Conservation (phyloP, 2,888 invertebrate genomes). For the Ramazzottius varieornatus region DNA sequence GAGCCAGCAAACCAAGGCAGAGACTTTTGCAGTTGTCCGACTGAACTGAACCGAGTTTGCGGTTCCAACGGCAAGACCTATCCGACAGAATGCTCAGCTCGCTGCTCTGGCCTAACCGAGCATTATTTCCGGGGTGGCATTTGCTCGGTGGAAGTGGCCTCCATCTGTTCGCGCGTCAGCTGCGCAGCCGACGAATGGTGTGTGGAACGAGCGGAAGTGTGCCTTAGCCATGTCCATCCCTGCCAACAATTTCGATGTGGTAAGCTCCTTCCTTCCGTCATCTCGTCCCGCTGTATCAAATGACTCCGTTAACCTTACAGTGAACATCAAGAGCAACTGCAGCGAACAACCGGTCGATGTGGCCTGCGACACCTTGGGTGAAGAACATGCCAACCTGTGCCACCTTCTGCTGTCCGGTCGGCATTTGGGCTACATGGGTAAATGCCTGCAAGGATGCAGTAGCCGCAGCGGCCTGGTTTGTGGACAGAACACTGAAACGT, state of each 20-base stretch:
- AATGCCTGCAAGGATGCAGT: background rate
- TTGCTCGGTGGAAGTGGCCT: background rate
- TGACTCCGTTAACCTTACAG: background rate
- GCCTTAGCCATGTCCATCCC: background rate
- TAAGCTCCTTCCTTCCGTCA: background rate
- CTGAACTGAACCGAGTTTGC: background rate
- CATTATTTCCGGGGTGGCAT: background rate
- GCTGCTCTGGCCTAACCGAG: background rate
- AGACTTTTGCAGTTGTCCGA: slow-evolving; percentile 4
- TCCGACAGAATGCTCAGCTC: background rate
- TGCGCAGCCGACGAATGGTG: background rate
- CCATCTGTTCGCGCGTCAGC: background rate
- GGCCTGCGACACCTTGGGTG: background rate
- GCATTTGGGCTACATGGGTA: background rate
- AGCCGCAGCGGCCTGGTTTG: background rate
- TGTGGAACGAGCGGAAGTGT: background rate
- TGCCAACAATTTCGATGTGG: background rate
- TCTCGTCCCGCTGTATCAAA: no score
- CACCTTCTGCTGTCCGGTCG: background rate
- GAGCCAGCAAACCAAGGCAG: no score
- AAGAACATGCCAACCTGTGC: background rate
- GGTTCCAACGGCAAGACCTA: background rate
- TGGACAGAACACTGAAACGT: background rate
- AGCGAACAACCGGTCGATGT: background rate
- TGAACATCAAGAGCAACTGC: background rate